Conservation (phyloP, 2,888 invertebrate genomes). For the Aproaerema taeniolella region DNA sequence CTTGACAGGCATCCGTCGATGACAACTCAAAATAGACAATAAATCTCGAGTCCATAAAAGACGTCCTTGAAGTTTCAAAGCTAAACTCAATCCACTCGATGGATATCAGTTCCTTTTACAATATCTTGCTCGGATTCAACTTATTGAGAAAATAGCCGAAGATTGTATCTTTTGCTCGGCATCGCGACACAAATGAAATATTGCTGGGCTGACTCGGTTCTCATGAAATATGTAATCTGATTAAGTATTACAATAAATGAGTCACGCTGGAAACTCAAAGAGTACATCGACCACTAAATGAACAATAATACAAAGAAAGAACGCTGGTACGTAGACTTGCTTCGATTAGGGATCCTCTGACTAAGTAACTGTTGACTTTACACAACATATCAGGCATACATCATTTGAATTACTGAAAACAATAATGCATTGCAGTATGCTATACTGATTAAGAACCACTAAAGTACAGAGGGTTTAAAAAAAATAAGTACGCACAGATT, state of each 20-base stretch:
- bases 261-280: slow-evolving; percentile 35
- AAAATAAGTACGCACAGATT: too few relatives aligned
- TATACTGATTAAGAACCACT: too few relatives aligned
- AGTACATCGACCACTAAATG: slow-evolving; percentile 33
- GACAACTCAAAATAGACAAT: slow-evolving; percentile 9
- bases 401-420: too few relatives aligned
- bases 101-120: slow-evolving; percentile 44
- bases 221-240: slow-evolving; percentile 58
- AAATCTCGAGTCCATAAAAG: slow-evolving; percentile 7
- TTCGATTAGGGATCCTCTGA: too few relatives aligned
- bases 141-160: slow-evolving; percentile 53
- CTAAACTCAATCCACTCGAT: slow-evolving; percentile 29
- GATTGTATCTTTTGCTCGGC: slow-evolving; percentile 54
- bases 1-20: slow-evolving; percentile 11
- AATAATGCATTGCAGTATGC: too few relatives aligned
- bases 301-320: slow-evolving; percentile 29
- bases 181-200: slow-evolving; percentile 60
- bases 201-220: slow-evolving; percentile 40
- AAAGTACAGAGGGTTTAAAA: too few relatives aligned
- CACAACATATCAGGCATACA: too few relatives aligned
- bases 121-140: slow-evolving; percentile 48
- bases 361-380: too few relatives aligned
- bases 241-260: slow-evolving; percentile 47
- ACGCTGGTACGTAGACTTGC: too few relatives aligned
- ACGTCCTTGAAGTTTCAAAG: slow-evolving; percentile 14